These are phyloP conservation scores for Pavo muticus DNA, from an alignment of 2,113 vertebrate genomes.

Conservation along the genomic window DNA sequence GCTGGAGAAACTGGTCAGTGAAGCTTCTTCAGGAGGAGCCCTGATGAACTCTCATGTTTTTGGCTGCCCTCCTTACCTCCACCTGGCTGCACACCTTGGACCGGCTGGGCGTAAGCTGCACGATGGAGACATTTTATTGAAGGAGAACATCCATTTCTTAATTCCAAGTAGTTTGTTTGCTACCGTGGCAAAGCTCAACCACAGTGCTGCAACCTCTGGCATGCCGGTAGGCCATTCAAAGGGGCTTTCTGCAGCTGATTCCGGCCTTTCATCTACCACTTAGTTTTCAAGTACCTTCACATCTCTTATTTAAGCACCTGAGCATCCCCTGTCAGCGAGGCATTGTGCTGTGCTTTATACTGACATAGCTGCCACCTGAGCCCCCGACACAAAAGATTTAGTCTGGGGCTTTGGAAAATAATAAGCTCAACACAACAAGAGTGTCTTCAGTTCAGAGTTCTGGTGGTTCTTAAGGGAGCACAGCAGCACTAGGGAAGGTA, in stretches of 20 bases:
- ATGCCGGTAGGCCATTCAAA: background rate
- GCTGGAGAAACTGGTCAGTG: background rate
- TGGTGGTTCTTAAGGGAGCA: background rate
- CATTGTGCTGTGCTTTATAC: background rate
- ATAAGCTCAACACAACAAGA: background rate
- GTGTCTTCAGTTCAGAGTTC: background rate
- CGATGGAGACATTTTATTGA: background rate
- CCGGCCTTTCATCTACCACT: background rate
- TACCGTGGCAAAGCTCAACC: background rate
- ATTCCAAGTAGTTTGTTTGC: background rate
- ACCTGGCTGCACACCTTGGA: background rate
- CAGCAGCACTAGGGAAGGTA: background rate
- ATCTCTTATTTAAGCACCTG: conserved; percentile 5
- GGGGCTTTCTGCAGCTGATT: conserved; percentile 13
- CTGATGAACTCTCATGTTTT: background rate
- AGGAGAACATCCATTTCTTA: background rate
- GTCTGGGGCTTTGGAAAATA: conserved; percentile 20
- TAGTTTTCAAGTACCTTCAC: background rate
- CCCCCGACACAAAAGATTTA: conserved; percentile 31
- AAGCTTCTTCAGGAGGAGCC: background rate
- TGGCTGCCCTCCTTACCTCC: background rate
- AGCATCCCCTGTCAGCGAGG: background rate
- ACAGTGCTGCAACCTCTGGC: background rate
- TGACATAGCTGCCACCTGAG: conserved; percentile 48
- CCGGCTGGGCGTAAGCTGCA: background rate